Evolutionary conservation across 2,888 invertebrate genomes (phyloP).

Genomic region (Megalurothrips usitatus): DNA sequence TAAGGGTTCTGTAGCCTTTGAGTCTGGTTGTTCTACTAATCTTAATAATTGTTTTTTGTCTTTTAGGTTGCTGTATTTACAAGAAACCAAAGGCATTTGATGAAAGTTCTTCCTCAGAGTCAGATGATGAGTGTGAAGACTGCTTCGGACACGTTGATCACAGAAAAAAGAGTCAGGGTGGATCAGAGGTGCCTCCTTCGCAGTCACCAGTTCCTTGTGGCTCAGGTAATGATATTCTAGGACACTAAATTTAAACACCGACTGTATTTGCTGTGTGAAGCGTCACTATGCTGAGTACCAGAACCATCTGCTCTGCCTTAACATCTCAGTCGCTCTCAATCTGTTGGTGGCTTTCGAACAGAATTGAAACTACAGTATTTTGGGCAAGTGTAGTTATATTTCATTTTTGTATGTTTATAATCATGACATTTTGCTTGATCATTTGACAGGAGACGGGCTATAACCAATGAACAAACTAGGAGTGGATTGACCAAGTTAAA

Average conservation of each 20-base stretch:
- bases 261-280: background rate
- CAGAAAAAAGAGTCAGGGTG: slow-evolving; percentile 45
- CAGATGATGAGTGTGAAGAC: slow-evolving; percentile 76
- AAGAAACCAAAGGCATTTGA: slow-evolving; percentile 82
- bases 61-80: slow-evolving; percentile 87
- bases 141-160: slow-evolving; percentile 78
- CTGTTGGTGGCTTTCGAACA: no score
- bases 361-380: no score
- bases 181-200: background rate
- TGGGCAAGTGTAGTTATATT: background rate
- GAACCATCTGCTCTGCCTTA: no score
- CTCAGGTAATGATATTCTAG: background rate
- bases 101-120: slow-evolving; percentile 78
- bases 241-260: background rate
- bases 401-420: background rate
- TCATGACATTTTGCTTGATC: background rate
- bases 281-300: no score
- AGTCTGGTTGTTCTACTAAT: slow-evolving; percentile 11
- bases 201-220: slow-evolving; percentile 13
- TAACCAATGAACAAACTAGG: slow-evolving; percentile 4
- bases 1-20: background rate
- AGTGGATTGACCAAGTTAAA: slow-evolving; percentile 5
- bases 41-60: slow-evolving; percentile 33
- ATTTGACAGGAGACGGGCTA: slow-evolving; percentile 8
- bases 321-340: no score